Evolutionary conservation across 1,140 invertebrate species (phyloP).

Genomic region (Lethrus apterus): DNA sequence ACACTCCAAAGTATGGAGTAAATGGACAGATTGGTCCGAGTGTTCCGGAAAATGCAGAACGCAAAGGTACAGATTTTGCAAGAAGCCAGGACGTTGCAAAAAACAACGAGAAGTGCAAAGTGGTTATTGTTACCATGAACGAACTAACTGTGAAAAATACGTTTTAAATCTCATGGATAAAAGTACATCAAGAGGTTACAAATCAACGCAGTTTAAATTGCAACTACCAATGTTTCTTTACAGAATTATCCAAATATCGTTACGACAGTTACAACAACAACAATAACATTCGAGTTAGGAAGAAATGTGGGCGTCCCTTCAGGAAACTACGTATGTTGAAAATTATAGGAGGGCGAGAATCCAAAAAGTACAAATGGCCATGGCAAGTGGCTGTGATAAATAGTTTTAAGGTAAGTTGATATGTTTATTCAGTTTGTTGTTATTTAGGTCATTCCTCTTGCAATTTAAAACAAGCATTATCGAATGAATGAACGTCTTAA

Average conservation of each 20-base stretch:
- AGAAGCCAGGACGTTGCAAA: slow-evolving; percentile 61
- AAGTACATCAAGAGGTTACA: slow-evolving; percentile 1
- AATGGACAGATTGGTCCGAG: slow-evolving; percentile 44
- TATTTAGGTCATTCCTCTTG: too few relatives aligned
- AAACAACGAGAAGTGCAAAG: slow-evolving; percentile 65
- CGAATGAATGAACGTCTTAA: too few relatives aligned
- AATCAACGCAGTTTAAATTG: not conserved
- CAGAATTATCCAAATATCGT: slow-evolving; percentile 1
- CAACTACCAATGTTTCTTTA: not conserved
- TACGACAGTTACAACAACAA: not conserved
- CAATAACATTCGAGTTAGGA: not conserved
- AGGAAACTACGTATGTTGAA: slow-evolving; percentile 49
- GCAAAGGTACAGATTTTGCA: slow-evolving; percentile 56
- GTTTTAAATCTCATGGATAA: slow-evolving; percentile 45
- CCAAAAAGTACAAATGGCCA: slow-evolving; percentile 76
- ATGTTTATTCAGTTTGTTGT: too few relatives aligned
- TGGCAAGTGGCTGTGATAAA: slow-evolving; percentile 91
- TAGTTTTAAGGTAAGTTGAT: slow-evolving; percentile 56
- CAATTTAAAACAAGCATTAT: too few relatives aligned
- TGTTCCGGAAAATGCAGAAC: slow-evolving; percentile 43
- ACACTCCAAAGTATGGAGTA: slow-evolving; percentile 32
- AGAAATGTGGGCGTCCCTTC: slow-evolving; percentile 29
- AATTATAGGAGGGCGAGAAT: slow-evolving; percentile 79
- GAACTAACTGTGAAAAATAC: slow-evolving; percentile 70
- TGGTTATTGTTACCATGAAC: slow-evolving; percentile 76